These are phyloP conservation scores for Ammodytes dubius DNA, from an alignment of 2,113 vertebrate species.

Conservation along the genomic window DNA sequence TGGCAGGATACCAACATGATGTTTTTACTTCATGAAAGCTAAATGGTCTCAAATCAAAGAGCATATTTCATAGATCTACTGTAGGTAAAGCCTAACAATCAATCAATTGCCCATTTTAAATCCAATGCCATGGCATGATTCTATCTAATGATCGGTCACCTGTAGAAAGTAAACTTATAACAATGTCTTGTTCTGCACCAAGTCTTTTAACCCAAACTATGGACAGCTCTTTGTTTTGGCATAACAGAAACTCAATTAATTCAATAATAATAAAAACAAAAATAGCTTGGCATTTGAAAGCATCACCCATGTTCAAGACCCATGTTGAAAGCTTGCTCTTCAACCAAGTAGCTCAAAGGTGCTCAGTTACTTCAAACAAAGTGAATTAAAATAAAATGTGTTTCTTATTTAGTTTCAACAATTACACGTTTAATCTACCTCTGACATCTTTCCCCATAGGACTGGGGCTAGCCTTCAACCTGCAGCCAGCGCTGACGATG, in stretches of 20 bases:
- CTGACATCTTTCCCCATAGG: constrained; percentile 81
- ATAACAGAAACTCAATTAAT: neutral
- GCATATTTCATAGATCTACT: neutral
- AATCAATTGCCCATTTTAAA: neutral
- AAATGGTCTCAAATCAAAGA: neutral
- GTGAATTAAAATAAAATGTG: no score
- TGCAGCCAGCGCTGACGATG: constrained; percentile 97
- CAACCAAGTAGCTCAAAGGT: neutral
- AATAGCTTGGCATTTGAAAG: neutral
- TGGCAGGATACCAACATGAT: neutral
- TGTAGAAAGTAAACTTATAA: neutral
- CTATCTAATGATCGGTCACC: neutral
- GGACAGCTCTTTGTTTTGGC: neutral
- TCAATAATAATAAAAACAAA: neutral
- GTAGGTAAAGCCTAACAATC: neutral
- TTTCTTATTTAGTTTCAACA: neutral
- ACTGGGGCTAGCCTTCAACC: constrained; percentile 96
- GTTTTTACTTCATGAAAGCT: neutral
- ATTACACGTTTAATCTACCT: neutral
- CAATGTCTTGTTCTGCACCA: neutral
- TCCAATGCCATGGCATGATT: neutral
- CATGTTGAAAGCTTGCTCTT: neutral
- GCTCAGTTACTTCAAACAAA: neutral
- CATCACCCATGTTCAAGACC: neutral
- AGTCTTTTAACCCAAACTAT: neutral